These are phyloP conservation scores for Mycalesis mineus DNA, from an alignment of 2,888 invertebrate species.

Conservation along the genomic window DNA sequence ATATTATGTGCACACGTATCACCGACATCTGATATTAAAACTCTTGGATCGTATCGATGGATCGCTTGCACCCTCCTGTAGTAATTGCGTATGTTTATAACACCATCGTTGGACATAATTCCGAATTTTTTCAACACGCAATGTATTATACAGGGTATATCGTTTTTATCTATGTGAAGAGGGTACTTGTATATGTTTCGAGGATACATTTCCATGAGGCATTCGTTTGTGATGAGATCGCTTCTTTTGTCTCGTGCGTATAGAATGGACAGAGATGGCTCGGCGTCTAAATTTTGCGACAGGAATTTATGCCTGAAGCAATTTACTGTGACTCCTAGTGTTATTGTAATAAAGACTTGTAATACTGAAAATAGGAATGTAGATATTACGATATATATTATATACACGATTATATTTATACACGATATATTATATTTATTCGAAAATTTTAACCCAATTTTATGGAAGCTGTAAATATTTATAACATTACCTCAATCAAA, in stretches of 20 bases:
- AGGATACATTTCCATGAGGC: slow-evolving; percentile 68
- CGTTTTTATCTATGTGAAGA: slow-evolving; percentile 59
- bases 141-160: slow-evolving; percentile 68
- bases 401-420: too few relatives aligned
- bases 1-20: slow-evolving; percentile 70
- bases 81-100: slow-evolving; percentile 65
- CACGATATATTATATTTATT: too few relatives aligned
- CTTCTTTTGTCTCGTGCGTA: slow-evolving; percentile 65
- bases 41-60: slow-evolving; percentile 66
- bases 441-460: too few relatives aligned
- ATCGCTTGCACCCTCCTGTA: slow-evolving; percentile 66
- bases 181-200: slow-evolving; percentile 65
- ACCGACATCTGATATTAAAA: slow-evolving; percentile 69
- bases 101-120: slow-evolving; percentile 67
- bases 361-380: slow-evolving; percentile 52
- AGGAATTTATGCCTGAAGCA: slow-evolving; percentile 53
- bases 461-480: too few relatives aligned
- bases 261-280: slow-evolving; percentile 60
- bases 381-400: neutral
- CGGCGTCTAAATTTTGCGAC: slow-evolving; percentile 57
- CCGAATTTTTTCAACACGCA: slow-evolving; percentile 71
- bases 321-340: slow-evolving; percentile 42
- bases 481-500: too few relatives aligned
- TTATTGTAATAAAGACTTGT: slow-evolving; percentile 43
- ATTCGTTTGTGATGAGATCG: slow-evolving; percentile 58